Conservation (phyloP, 1,140 invertebrate species). For the Drosophila guanche region DNA sequence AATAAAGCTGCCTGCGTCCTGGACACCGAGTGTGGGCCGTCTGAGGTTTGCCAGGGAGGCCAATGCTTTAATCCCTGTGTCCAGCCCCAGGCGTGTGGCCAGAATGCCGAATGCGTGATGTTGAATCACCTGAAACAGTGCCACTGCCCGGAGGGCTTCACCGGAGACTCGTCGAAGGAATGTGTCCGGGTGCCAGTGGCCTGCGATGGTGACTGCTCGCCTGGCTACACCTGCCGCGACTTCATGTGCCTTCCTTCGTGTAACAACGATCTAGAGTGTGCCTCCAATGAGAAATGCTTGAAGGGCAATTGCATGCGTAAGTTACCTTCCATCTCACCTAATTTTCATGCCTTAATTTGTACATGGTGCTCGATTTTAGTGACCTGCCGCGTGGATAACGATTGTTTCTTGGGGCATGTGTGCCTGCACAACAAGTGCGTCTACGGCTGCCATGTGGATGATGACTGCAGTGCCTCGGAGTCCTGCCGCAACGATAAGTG, state of each 20-base stretch:
- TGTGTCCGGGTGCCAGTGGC: slow-evolving; percentile 93
- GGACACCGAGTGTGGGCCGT: slow-evolving; percentile 90
- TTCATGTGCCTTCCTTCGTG: slow-evolving; percentile 91
- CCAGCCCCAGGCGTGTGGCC: slow-evolving; percentile 90
- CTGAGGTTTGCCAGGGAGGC: slow-evolving; percentile 91
- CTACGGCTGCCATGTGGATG: slow-evolving; percentile 93
- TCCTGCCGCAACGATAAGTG: slow-evolving; percentile 92
- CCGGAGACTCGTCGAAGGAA: slow-evolving; percentile 92
- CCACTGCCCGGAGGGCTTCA: slow-evolving; percentile 92
- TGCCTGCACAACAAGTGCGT: slow-evolving; percentile 93
- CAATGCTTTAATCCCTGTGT: slow-evolving; percentile 94
- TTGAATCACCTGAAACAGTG: slow-evolving; percentile 91
- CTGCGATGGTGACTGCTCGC: slow-evolving; percentile 89
- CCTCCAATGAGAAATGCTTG: slow-evolving; percentile 95
- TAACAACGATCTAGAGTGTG: slow-evolving; percentile 91
- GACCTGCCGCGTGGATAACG: slow-evolving; percentile 94
- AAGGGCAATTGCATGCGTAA: slow-evolving; percentile 91
- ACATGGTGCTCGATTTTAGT: slow-evolving; percentile 84
- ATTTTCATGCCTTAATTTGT: background rate
- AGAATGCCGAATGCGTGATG: slow-evolving; percentile 93
- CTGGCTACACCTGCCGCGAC: slow-evolving; percentile 89
- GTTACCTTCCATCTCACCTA: slow-evolving; percentile 70
- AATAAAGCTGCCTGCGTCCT: slow-evolving; percentile 89
- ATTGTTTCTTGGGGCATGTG: slow-evolving; percentile 95
- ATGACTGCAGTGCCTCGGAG: slow-evolving; percentile 93